A percentile compares a stretch with the other conserved stretches of the same genome.
These are phyloP conservation scores for Mormoops blainvillei DNA, from an alignment of 2,113 vertebrate species.

Conservation along the genomic window DNA sequence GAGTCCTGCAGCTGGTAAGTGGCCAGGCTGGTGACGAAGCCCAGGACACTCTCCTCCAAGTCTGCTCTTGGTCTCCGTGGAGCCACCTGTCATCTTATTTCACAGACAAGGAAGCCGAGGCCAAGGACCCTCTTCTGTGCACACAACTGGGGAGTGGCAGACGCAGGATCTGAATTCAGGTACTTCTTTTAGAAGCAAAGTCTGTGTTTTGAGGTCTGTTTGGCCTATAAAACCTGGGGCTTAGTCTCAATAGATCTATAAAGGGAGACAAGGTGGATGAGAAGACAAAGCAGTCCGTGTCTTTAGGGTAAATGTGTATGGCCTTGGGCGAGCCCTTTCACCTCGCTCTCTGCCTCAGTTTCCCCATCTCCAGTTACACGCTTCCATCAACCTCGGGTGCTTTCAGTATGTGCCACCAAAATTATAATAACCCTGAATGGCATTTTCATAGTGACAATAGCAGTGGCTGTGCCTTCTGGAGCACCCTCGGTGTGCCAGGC, in stretches of 20 bases:
- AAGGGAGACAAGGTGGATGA: background rate
- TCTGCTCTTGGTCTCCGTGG: rapidly evolving
- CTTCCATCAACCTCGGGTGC: rapidly evolving
- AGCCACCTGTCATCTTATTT: background rate
- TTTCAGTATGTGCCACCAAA: background rate
- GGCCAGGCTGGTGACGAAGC: background rate
- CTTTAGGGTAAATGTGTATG: background rate
- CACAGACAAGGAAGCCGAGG: background rate
- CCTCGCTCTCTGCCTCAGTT: background rate
- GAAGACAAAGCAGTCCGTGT: background rate
- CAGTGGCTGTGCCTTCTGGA: background rate
- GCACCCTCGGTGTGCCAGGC: background rate
- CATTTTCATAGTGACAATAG: background rate
- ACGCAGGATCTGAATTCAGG: background rate
- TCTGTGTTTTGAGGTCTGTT: background rate
- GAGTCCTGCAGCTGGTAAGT: background rate
- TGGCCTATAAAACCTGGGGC: background rate
- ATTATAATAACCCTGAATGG: background rate
- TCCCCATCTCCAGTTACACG: background rate
- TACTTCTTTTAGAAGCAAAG: background rate
- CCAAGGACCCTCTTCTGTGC: background rate
- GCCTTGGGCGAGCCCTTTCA: background rate
- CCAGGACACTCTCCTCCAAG: background rate
- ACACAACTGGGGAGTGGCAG: background rate
- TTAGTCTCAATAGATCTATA: background rate